Percentiles rank a stretch among this genome's conserved stretches.
Evolutionary conservation across 1,140 invertebrate species (phyloP).

Genomic region (Drosophila lowei): DNA sequence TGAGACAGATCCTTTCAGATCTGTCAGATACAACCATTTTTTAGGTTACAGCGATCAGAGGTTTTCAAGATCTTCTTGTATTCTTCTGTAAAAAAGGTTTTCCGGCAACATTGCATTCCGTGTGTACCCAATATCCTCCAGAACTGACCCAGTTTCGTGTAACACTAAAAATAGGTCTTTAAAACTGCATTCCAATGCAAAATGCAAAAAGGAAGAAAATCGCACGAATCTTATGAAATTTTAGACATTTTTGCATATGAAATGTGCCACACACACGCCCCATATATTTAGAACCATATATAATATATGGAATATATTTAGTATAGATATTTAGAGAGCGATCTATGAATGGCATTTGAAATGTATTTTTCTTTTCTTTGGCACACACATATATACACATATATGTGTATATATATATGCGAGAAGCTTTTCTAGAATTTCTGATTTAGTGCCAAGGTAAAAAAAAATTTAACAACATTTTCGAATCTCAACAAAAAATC

Average conservation of each 20-base stretch:
- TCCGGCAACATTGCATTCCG: too few species aligned
- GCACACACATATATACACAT: constrained; percentile 8
- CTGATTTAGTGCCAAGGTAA: constrained; percentile 75
- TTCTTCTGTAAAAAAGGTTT: too few species aligned
- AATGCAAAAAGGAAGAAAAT: constrained; percentile 3
- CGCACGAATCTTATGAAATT: constrained; percentile 3
- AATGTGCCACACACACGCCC: too few species aligned
- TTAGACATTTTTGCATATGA: not conserved
- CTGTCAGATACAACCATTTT: too few species aligned
- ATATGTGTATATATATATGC: constrained; percentile 10
- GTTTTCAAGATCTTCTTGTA: too few species aligned
- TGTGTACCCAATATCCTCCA: not conserved
- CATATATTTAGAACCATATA: constrained; percentile 3
- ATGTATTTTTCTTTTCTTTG: constrained; percentile 23
- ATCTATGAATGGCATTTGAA: constrained; percentile 29
- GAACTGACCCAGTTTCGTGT: constrained; percentile 30
- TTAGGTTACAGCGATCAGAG: too few species aligned
- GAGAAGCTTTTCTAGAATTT: constrained; percentile 25
- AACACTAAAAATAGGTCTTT: constrained; percentile 19
- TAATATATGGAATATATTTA: constrained; percentile 12
- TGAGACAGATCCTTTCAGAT: too few species aligned
- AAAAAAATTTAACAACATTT: constrained; percentile 36
- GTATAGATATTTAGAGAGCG: constrained; percentile 6
- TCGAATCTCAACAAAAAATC: constrained; percentile 16
- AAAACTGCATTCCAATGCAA: constrained; percentile 12